phyloP scores from a whole-genome alignment of 2,113 vertebrate species.

The Vulpes vulpes region DNA sequence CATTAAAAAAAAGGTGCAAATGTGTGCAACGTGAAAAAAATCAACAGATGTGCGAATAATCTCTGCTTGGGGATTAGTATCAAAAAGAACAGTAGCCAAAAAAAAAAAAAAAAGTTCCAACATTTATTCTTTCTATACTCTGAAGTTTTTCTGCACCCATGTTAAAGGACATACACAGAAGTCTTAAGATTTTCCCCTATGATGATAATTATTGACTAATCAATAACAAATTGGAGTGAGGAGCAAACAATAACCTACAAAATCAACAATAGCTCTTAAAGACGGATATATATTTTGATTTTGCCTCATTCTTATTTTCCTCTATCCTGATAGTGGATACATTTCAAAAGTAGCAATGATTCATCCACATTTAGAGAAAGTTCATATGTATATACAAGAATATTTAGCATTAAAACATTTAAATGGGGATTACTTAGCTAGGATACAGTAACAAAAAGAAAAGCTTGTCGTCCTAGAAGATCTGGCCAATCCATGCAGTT shows the following conservation, averaged over 20 bases:
- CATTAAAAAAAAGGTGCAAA: constrained; percentile 84
- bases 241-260: constrained; percentile 2
- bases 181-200: background rate
- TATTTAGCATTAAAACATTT: background rate
- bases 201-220: background rate
- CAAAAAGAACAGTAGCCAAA: constrained; percentile 69
- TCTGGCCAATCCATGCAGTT: rapidly evolving
- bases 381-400: background rate
- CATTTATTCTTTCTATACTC: constrained; percentile 11
- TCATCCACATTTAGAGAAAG: background rate
- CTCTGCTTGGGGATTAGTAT: constrained; percentile 61
- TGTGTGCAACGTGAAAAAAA: constrained; percentile 80
- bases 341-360: background rate
- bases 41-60: constrained; percentile 83
- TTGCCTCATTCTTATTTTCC: background rate
- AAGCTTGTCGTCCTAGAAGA: background rate
- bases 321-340: background rate
- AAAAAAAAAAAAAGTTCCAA: background rate
- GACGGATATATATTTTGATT: background rate
- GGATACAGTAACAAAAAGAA: background rate
- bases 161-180: background rate
- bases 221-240: background rate
- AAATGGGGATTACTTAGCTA: background rate
- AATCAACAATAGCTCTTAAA: background rate
- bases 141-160: background rate